A percentile compares a stretch with the other conserved stretches of the same genome.
These are phyloP conservation scores for Gymnarchus niloticus DNA, from an alignment of 2,113 vertebrate genomes.

Conservation along the genomic window DNA sequence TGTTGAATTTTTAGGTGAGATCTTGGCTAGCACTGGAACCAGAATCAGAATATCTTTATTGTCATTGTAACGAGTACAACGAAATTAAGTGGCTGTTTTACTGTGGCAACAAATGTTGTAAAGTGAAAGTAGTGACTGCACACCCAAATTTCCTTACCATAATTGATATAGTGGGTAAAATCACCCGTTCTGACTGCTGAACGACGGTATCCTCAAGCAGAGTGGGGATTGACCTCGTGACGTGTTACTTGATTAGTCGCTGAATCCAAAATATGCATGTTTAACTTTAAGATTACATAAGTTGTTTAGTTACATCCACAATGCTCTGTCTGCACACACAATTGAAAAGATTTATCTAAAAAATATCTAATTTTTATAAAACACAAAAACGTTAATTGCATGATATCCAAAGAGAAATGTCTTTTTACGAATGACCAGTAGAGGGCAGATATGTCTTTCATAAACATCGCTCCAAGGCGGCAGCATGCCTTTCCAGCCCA, in stretches of 20 bases:
- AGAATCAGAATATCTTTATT: too few species aligned
- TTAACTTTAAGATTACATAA: background rate
- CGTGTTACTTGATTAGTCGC: background rate
- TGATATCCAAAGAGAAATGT: background rate
- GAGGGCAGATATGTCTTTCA: conserved; percentile 12
- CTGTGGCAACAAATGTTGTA: background rate
- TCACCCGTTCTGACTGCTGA: background rate
- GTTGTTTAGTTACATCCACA: background rate
- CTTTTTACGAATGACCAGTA: background rate
- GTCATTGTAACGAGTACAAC: too few species aligned
- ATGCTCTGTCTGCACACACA: background rate
- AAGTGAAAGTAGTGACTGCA: background rate
- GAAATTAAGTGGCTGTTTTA: background rate
- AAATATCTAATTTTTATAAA: background rate
- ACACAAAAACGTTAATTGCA: background rate
- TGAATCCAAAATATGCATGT: background rate
- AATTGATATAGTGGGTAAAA: too few species aligned
- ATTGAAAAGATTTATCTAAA: background rate
- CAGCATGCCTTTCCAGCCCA: background rate
- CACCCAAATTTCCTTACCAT: too few species aligned
- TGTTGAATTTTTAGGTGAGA: background rate
- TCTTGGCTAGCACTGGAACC: background rate
- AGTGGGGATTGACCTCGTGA: background rate
- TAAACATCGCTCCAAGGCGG: background rate
- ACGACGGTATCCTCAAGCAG: background rate